Evolutionary conservation across 2,113 vertebrate genomes (phyloP).

Genomic region (Bettongia penicillata): DNA sequence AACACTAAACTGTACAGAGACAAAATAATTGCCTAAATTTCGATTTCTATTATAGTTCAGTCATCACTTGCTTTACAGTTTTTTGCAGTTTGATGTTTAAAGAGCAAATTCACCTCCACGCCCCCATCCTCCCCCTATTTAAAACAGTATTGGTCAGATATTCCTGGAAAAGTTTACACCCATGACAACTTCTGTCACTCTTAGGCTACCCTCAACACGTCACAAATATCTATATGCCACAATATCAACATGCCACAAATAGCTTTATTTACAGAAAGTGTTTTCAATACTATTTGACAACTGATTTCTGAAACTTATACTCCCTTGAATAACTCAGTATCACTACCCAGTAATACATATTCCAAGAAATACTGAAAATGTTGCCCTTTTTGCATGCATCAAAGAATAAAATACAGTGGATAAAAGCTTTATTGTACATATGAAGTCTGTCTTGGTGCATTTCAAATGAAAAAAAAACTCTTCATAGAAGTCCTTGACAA

Average conservation of each 20-base stretch:
- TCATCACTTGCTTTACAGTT: neutral
- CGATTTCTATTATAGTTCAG: neutral
- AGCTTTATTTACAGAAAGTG: neutral
- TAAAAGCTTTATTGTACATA: neutral
- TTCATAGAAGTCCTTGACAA: neutral
- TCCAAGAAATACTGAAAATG: neutral
- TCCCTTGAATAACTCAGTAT: neutral
- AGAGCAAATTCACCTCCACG: neutral
- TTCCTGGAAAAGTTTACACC: neutral
- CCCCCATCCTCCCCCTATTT: neutral
- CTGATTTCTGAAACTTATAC: neutral
- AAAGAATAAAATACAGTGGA: neutral
- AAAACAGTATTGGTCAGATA: neutral
- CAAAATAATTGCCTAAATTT: neutral
- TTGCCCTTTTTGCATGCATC: neutral
- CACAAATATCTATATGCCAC: neutral
- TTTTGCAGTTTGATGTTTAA: neutral
- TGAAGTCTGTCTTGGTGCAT: neutral
- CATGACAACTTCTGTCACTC: too few relatives aligned
- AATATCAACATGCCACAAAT: neutral
- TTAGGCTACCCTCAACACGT: neutral
- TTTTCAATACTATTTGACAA: neutral
- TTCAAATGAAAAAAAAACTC: neutral
- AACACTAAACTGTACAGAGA: neutral
- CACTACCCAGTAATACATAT: neutral